These are phyloP conservation scores for Clupea harengus DNA, from an alignment of 2,113 vertebrate genomes.

Conservation along the genomic window DNA sequence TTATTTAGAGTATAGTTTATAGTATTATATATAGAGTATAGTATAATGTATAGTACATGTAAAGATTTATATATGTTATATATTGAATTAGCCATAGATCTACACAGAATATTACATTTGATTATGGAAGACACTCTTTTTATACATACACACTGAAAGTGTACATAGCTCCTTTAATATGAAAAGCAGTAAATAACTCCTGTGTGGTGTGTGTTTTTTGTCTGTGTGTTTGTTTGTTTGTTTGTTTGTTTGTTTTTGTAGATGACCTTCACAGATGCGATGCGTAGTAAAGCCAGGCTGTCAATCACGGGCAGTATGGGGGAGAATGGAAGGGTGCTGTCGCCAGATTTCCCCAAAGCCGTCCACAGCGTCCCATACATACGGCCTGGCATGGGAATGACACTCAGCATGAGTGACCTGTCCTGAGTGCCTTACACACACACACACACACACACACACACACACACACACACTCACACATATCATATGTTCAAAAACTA, in stretches of 20 bases:
- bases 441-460: conserved; percentile 70
- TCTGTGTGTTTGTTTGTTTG: neutral
- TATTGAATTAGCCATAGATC: too few relatives aligned
- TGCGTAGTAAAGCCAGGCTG: conserved; percentile 94
- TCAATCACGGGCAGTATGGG: conserved; percentile 95
- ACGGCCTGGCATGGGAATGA: conserved; percentile 98
- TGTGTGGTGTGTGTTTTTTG: neutral
- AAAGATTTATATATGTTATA: neutral
- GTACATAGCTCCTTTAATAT: neutral
- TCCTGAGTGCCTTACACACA: conserved; percentile 98
- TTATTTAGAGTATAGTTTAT: neutral
- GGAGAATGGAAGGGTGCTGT: conserved; percentile 91
- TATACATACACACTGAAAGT: neutral
- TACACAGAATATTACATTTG: neutral
- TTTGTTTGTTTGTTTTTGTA: conserved; percentile 70
- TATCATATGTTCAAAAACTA: neutral
- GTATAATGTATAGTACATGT: neutral
- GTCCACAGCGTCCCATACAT: conserved; percentile 94
- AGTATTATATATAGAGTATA: too few relatives aligned
- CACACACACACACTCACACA: conserved; percentile 36
- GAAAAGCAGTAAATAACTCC: neutral
- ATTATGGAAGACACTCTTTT: neutral
- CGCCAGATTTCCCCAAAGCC: conserved; percentile 91
- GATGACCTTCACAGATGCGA: conserved; percentile 92
- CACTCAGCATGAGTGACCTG: conserved; percentile 96